Conservation (phyloP, 2,113 vertebrate species). For the Illadopsis cleaveri region DNA sequence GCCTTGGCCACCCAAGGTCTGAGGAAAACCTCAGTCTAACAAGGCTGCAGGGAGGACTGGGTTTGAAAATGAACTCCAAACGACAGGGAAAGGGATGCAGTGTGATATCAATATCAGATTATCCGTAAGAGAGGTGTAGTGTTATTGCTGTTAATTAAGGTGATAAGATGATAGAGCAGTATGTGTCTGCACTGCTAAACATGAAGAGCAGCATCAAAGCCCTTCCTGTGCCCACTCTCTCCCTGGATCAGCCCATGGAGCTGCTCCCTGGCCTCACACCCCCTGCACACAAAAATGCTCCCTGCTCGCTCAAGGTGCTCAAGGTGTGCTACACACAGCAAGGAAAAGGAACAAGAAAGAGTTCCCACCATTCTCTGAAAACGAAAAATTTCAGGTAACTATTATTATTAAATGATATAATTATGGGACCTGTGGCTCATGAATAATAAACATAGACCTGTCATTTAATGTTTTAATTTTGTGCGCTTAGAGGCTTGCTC, state of each 20-base stretch:
- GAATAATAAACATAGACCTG: conserved; percentile 35
- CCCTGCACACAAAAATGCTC: rapidly evolving
- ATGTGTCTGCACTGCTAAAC: background rate
- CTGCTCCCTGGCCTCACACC: rapidly evolving
- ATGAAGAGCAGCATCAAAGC: background rate
- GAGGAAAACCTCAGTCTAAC: background rate
- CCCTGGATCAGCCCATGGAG: background rate
- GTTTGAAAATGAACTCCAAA: background rate
- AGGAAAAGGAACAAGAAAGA: background rate
- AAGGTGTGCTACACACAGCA: background rate
- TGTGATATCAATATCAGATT: background rate
- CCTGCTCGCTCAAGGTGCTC: background rate
- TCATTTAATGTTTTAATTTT: conserved; percentile 56
- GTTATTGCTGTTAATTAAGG: background rate
- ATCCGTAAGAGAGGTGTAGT: background rate
- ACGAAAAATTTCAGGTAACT: background rate
- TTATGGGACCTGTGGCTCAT: background rate
- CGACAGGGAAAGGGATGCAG: rapidly evolving
- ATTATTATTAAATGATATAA: background rate
- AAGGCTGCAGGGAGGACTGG: background rate
- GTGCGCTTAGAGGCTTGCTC: conserved; percentile 2
- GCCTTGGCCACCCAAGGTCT: background rate
- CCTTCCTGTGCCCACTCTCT: background rate
- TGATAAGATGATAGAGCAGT: background rate
- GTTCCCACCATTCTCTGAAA: background rate